Base-by-base conservation (phyloP, 2,888 invertebrate species). In the Apantesis nais region DNA sequence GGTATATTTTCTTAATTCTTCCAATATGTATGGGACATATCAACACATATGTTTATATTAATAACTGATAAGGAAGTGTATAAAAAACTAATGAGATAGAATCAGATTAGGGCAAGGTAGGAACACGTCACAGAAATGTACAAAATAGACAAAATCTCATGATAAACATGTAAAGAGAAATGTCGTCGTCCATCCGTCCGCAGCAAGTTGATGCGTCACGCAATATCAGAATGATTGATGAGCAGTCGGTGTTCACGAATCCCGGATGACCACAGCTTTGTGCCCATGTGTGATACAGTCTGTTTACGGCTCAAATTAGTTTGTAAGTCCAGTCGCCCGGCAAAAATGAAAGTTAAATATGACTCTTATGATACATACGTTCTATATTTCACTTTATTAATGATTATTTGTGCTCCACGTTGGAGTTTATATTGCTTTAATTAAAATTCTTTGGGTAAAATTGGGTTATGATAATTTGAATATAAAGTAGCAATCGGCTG, bases 151-250 rank as follows among this genome's bases (percentile, higher is more conserved):
- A 71, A 77, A 84, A 81, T 77, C 81, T 75, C 72, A 37, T 29
- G 80, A 82, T 83, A 80, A 77, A 76, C 78, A 79, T 85, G 88
- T 86, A 87, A 88, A 90, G 88, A 87, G 87, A 85, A 86, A 85
- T 87, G 86, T 89, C 85, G 82, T 73, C 73, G 68, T 66, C 64
- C 71, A 73, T 74, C 74, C 63, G 72, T 70, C 67, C 68, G 62
- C 68, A 80, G 80, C 83, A 85, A 90, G 87, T 90, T 91, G 90
- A 89, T 89, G 90, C 88, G 92, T 92, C 91, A 92, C 90, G 90
- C 91, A 90, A 91, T 92, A 92, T 92, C 90, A 86, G 81, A 84
- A 87, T 93, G 93, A 93, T 93, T 92, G 91, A 91, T 90, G 90
- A 87, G 78, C 73, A 75, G 76, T 80, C 81, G 73, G 70, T 76